Conservation (phyloP, 2,888 invertebrate genomes). For the Heteromyza rotundicornis region DNA sequence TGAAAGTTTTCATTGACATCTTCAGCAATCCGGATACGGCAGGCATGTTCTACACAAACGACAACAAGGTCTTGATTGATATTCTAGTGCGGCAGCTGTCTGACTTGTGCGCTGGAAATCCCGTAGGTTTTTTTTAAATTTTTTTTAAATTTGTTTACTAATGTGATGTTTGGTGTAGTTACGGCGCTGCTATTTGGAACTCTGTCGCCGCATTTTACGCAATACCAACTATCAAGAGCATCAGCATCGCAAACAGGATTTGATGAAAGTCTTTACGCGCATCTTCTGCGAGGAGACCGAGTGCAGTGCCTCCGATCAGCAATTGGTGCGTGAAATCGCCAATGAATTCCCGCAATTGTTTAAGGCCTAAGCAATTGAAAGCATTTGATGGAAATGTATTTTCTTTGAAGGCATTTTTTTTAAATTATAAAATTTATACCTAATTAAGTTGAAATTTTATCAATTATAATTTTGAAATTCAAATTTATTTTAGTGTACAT, state of each 20-base stretch:
- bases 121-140: constrained; percentile 65
- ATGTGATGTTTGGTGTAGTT: constrained; percentile 64
- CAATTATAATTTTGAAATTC: too few species aligned
- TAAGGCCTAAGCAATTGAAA: constrained; percentile 67
- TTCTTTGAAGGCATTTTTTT: neutral
- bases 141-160: neutral
- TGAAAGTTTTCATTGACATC: constrained; percentile 87
- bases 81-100: constrained; percentile 89
- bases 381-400: neutral
- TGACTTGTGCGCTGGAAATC: constrained; percentile 87
- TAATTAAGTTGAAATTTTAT: too few species aligned
- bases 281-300: constrained; percentile 85
- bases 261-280: constrained; percentile 83
- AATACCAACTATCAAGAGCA: constrained; percentile 84
- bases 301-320: constrained; percentile 76
- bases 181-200: constrained; percentile 78
- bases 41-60: constrained; percentile 91
- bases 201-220: constrained; percentile 80
- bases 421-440: too few species aligned
- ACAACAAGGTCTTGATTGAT: constrained; percentile 91
- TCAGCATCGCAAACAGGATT: constrained; percentile 79
- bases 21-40: constrained; percentile 82
- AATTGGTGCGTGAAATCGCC: constrained; percentile 79
- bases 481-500: neutral
- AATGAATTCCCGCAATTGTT: constrained; percentile 84